phyloP scores from a whole-genome alignment of 2,113 vertebrate genomes.

The Gallinago paraguaiae region DNA sequence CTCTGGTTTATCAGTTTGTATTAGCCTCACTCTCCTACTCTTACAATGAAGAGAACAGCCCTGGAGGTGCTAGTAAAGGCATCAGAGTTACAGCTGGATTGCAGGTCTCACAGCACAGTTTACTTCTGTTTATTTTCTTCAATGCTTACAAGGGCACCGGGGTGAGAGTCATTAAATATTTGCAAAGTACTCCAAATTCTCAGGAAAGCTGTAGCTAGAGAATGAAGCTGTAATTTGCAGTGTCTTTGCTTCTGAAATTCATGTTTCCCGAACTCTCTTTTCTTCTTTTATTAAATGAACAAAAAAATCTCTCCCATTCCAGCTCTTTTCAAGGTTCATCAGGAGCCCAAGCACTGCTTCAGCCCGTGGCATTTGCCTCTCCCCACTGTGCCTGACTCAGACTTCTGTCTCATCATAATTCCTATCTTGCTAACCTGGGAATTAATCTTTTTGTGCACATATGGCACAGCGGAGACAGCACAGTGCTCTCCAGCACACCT shows the following conservation, averaged over 20 bases:
- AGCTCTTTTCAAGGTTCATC: constrained; percentile 25
- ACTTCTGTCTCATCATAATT: constrained; percentile 35
- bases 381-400: constrained; percentile 47
- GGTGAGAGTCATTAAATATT: constrained; percentile 17
- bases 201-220: background rate
- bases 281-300: background rate
- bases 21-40: background rate
- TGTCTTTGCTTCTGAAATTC: background rate
- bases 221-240: background rate
- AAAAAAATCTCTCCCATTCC: background rate
- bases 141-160: background rate
- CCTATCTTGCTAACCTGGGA: constrained; percentile 33
- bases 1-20: background rate
- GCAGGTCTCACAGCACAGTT: background rate
- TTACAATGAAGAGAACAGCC: background rate
- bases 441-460: constrained; percentile 55
- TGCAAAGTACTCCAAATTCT: background rate
- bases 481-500: constrained; percentile 4
- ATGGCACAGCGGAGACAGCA: background rate
- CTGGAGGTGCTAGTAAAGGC: background rate
- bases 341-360: background rate
- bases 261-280: background rate
- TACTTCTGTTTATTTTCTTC: constrained; percentile 12
- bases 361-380: constrained; percentile 18
- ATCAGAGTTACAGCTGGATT: background rate